These are phyloP conservation scores for Phylloscopus trochilus DNA, from an alignment of 2,113 vertebrate species.

Conservation along the genomic window DNA sequence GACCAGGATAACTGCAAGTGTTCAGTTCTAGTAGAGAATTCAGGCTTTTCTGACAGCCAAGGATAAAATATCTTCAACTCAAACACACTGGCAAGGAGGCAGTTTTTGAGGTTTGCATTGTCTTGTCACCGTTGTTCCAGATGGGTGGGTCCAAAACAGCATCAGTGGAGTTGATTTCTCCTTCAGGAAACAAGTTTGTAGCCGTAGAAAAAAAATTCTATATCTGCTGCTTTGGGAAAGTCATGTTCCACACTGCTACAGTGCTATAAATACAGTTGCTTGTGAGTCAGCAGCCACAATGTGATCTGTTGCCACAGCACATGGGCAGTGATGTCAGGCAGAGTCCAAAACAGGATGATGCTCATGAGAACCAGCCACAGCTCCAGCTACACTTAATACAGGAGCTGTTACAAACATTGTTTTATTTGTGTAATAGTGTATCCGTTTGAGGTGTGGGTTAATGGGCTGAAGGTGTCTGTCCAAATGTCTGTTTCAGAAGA, in stretches of 20 bases:
- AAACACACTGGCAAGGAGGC: not conserved
- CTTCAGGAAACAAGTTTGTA: not conserved
- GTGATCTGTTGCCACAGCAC: not conserved
- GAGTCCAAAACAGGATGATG: not conserved
- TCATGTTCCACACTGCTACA: not conserved
- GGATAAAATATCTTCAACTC: not conserved
- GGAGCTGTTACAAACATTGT: not conserved
- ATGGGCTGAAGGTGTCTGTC: not conserved
- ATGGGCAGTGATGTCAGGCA: not conserved
- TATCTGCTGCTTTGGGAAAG: not conserved
- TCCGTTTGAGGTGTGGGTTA: not conserved
- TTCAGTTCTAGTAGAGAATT: not conserved
- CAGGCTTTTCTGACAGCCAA: not conserved
- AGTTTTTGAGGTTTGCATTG: not conserved
- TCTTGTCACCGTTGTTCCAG: not conserved
- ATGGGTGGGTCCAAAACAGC: not conserved
- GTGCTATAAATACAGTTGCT: slow-evolving; percentile 40
- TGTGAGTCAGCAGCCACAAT: slow-evolving; percentile 29
- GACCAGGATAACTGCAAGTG: not conserved
- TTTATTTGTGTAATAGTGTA: not conserved
- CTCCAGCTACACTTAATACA: not conserved
- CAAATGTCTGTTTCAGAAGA: not conserved
- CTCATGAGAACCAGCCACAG: not conserved
- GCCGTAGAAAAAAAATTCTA: not conserved
- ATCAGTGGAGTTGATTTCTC: not conserved